Evolutionary conservation across 2,113 vertebrate species (phyloP).

Genomic region (Sturnira hondurensis): DNA sequence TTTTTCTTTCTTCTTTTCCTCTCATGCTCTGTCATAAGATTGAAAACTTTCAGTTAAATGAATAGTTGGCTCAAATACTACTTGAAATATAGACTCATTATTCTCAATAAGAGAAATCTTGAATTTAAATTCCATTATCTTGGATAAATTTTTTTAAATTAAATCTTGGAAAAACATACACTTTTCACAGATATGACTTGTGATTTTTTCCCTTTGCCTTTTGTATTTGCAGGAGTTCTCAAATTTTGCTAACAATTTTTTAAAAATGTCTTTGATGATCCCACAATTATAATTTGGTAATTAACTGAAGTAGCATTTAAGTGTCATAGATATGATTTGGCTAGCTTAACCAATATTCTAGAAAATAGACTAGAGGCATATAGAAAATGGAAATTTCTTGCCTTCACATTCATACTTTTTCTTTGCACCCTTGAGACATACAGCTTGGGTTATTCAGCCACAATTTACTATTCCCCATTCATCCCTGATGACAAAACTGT

Average conservation of each 20-base stretch:
- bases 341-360: background rate
- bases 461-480: background rate
- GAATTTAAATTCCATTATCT: background rate
- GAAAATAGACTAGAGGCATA: background rate
- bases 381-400: background rate
- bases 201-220: background rate
- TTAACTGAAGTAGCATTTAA: background rate
- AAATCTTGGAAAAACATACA: background rate
- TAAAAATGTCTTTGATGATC: background rate
- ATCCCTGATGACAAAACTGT: background rate
- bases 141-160: background rate
- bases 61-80: background rate
- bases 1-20: background rate
- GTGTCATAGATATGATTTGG: background rate
- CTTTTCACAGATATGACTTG: background rate
- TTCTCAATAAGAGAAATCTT: background rate
- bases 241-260: background rate
- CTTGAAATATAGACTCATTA: background rate
- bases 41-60: background rate
- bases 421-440: background rate
- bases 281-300: background rate
- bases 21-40: background rate
- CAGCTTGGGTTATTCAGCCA: background rate
- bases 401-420: background rate
- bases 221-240: background rate